Conservation (phyloP, 1,140 invertebrate genomes). For the Antheraea pernyi region DNA sequence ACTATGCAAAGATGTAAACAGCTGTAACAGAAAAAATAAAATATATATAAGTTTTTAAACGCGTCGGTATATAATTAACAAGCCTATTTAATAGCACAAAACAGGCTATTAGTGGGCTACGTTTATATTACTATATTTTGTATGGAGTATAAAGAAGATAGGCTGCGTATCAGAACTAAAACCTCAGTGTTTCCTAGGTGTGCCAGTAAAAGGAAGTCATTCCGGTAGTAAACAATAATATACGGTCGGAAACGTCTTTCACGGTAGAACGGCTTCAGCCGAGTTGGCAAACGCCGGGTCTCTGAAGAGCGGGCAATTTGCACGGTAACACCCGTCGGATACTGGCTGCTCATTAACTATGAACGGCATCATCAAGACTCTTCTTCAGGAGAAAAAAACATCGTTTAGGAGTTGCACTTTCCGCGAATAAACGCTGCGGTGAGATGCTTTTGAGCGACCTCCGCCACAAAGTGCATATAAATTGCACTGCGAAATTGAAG, state of each 20-base stretch:
- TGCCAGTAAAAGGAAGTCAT: slow-evolving; percentile 64
- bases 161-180: not conserved
- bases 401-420: slow-evolving; percentile 66
- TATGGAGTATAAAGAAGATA: not conserved
- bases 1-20: no score
- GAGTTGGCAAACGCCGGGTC: slow-evolving; percentile 56
- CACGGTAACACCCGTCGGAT: slow-evolving; percentile 61
- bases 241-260: slow-evolving; percentile 63
- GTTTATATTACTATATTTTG: not conserved
- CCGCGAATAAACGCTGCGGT: slow-evolving; percentile 55
- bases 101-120: not conserved
- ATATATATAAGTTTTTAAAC: no score
- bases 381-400: slow-evolving; percentile 70
- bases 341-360: slow-evolving; percentile 76
- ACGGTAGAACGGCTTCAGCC: slow-evolving; percentile 47
- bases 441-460: slow-evolving; percentile 61
- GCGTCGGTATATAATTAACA: no score
- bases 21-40: no score
- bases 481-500: slow-evolving; percentile 70
- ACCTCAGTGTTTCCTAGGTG: slow-evolving; percentile 28
- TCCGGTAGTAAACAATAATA: slow-evolving; percentile 66
- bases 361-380: slow-evolving; percentile 73
- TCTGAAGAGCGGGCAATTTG: slow-evolving; percentile 68
- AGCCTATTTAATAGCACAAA: no score
- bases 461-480: slow-evolving; percentile 76